These are phyloP conservation scores for Crepidodera aurea DNA, from an alignment of 2,888 invertebrate species.

Conservation along the genomic window DNA sequence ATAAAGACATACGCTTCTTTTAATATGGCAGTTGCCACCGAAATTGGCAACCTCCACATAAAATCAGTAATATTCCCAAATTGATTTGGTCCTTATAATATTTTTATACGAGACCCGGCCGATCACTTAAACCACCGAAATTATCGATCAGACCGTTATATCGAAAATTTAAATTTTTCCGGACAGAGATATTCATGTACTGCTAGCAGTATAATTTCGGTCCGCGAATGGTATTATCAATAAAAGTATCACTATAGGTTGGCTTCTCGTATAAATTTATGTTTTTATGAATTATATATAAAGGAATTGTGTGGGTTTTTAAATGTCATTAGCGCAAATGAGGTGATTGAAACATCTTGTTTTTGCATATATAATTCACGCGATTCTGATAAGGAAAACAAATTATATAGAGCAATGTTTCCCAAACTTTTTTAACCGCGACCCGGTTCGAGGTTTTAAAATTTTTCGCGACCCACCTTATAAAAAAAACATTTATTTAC, in stretches of 20 bases:
- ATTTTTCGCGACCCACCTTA: too few relatives aligned
- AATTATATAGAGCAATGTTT: too few relatives aligned
- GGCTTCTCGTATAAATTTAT: constrained; percentile 28
- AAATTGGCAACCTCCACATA: constrained; percentile 42
- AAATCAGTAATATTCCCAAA: constrained; percentile 40
- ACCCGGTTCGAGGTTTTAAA: too few relatives aligned
- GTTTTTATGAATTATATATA: constrained; percentile 33
- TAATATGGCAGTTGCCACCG: constrained; percentile 45
- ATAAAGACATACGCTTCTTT: constrained; percentile 45
- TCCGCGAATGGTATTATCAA: constrained; percentile 12
- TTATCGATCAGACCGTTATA: constrained; percentile 45
- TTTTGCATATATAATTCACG: constrained; percentile 27
- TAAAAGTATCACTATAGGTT: constrained; percentile 23
- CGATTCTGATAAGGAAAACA: too few relatives aligned
- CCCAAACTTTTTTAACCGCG: too few relatives aligned
- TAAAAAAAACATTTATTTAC: too few relatives aligned
- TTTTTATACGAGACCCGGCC: too few relatives aligned
- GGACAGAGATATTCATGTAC: too few relatives aligned
- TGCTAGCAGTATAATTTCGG: constrained; percentile 32
- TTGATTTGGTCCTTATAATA: too few relatives aligned
- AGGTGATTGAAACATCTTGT: background rate
- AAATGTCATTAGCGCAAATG: background rate
- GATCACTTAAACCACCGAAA: constrained; percentile 44
- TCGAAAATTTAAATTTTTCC: constrained; percentile 35
- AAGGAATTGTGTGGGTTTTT: constrained; percentile 7